Base-by-base conservation (phyloP, 2,888 invertebrate species). In the Philereme vetulata region DNA sequence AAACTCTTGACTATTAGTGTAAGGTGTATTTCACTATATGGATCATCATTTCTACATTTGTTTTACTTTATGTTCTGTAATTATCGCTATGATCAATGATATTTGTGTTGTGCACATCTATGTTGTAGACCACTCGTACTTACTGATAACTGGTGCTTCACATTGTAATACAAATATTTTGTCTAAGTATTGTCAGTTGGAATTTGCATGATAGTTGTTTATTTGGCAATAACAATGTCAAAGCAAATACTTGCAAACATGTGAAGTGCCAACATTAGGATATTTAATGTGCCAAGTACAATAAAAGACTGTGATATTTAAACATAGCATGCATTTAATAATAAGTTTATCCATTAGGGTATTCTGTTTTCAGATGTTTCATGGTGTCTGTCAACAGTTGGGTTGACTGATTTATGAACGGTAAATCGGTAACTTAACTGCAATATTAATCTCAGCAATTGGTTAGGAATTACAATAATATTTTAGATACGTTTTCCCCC, bases 41-140 rank as follows among this genome's bases (percentile, higher is more conserved):
- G 33, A 35, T 56, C 44, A 52, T 51, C 21, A 21, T 21, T 21
- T 21, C 43, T 53, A 53, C 50, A 52, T 54, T 55, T 11, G 46
- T 44, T 53, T 33, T 51, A 34, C 7, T 56, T 32, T n/a, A 46
- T 56, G 35, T 52, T 58, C 3, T 45, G 44, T 44, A 34, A 47
- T 38, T 53, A 43, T 53, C 10, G 42, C 21, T 44, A 48, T 49
- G 33, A 46, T 44, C 36, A 42, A 52, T 54, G 43, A 43, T 54
- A 36, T 35, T 40, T 40, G 43, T 38, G 46, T 42, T 43, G 40
- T 62, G 57, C 62, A 55, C 57, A 54, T 62, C 33, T 40, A 57
- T 58, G 57, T 62, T 59, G 48, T 62, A 62, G 57, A 48, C 46
- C 42, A 57, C 57, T 50, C n/a, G 42, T 50, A 10, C 46, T 46